Conservation (phyloP, 1,140 invertebrate genomes). For the Aphis craccivora region DNA sequence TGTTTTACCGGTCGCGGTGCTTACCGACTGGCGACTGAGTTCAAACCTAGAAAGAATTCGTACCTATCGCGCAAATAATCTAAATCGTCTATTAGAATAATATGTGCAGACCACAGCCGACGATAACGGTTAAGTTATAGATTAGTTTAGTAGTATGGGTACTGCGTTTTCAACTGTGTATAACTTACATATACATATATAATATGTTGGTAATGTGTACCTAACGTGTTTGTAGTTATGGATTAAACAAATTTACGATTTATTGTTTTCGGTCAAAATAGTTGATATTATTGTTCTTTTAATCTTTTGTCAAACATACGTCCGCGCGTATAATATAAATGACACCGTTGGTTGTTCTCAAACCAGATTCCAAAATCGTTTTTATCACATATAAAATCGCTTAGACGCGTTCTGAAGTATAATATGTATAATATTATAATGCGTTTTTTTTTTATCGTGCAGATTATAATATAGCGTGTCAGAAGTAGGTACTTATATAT, state of each 20-base stretch:
- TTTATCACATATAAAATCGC: background rate
- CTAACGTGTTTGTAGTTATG: background rate
- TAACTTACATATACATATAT: background rate
- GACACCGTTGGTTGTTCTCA: background rate
- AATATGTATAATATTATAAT: background rate
- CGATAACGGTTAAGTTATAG: background rate
- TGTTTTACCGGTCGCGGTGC: background rate
- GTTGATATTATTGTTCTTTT: background rate
- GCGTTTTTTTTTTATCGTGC: background rate
- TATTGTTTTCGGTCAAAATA: slow-evolving; percentile 15
- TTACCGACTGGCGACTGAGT: background rate
- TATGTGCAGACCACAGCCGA: background rate
- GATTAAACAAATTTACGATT: background rate
- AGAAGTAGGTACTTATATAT: background rate
- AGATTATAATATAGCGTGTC: background rate
- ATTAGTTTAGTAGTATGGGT: background rate
- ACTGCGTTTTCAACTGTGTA: background rate
- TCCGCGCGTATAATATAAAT: background rate
- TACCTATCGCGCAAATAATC: slow-evolving; percentile 1
- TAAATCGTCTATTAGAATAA: background rate
- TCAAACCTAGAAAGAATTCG: slow-evolving; percentile 6
- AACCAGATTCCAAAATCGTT: background rate
- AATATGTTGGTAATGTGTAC: too few species aligned
- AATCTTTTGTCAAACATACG: background rate
- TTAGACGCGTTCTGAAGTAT: background rate